Percentiles rank a stretch among this genome's conserved stretches.
Evolutionary conservation across 1,140 invertebrate genomes (phyloP).

Genomic region (Episyrphus balteatus): DNA sequence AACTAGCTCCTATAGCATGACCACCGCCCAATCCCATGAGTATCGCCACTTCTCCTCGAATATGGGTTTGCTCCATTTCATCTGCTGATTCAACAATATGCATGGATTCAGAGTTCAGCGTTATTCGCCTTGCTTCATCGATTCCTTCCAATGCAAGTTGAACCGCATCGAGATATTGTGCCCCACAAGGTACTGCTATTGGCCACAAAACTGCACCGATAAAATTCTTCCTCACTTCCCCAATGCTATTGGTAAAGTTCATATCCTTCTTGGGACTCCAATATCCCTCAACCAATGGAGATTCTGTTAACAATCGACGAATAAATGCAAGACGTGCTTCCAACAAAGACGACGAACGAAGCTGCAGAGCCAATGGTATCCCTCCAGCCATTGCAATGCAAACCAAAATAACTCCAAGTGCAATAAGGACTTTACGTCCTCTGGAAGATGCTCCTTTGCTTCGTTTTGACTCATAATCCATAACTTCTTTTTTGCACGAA

Average conservation of each 20-base stretch:
- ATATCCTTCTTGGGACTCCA: constrained; percentile 25
- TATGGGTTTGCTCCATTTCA: constrained; percentile 50
- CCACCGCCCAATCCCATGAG: constrained; percentile 63
- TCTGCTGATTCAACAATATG: constrained; percentile 34
- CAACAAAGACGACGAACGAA: constrained; percentile 44
- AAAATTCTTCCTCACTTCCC: constrained; percentile 24
- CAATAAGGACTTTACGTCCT: constrained; percentile 23
- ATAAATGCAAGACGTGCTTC: constrained; percentile 48
- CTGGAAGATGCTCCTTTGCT: constrained; percentile 17
- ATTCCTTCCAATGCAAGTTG: constrained; percentile 54
- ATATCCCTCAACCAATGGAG: constrained; percentile 45
- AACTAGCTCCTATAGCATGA: constrained; percentile 59
- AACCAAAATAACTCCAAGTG: constrained; percentile 21
- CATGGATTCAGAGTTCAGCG: constrained; percentile 34
- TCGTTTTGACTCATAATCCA: not conserved
- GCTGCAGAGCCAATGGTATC: constrained; percentile 43
- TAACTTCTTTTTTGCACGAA: constrained; percentile 8
- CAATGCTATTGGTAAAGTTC: constrained; percentile 20
- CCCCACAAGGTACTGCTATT: constrained; percentile 47
- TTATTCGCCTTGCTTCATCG: constrained; percentile 45
- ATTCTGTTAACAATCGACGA: constrained; percentile 42
- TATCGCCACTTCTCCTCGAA: constrained; percentile 51
- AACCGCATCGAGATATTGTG: constrained; percentile 52
- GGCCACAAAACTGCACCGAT: constrained; percentile 51
- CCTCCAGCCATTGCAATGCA: constrained; percentile 37